Conservation (phyloP, 1,140 invertebrate genomes). For the Papilio dardanus region DNA sequence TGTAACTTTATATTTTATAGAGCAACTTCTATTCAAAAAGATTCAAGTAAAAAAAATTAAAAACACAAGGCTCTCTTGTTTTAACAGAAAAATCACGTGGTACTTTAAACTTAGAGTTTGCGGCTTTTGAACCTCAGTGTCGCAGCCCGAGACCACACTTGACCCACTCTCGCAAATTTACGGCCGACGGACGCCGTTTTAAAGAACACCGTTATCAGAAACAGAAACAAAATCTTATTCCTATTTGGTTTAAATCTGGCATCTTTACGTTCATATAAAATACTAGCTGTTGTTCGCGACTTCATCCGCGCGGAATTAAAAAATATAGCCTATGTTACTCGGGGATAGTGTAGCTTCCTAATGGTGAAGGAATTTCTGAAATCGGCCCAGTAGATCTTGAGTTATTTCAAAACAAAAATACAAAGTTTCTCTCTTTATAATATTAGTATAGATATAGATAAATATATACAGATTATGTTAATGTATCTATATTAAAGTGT, state of each 20-base stretch:
- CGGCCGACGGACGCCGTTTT: conserved; percentile 13
- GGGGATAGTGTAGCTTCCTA: too few species aligned
- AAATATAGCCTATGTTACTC: too few species aligned
- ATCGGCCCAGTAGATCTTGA: too few species aligned
- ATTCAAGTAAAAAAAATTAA: not conserved
- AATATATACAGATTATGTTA: too few species aligned
- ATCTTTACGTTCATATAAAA: too few species aligned
- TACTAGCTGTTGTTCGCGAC: too few species aligned
- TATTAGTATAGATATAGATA: too few species aligned
- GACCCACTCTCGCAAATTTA: conserved; percentile 32
- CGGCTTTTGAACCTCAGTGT: conserved; percentile 33
- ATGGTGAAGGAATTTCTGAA: too few species aligned
- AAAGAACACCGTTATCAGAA: conserved; percentile 26
- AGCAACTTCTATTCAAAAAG: not conserved
- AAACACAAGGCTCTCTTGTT: conserved; percentile 6
- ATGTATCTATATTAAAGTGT: too few species aligned
- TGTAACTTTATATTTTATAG: not conserved
- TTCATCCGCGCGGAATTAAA: too few species aligned
- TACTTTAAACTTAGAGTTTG: conserved; percentile 27
- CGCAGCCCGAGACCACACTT: conserved; percentile 31
- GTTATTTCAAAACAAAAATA: too few species aligned
- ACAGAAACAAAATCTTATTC: conserved; percentile 6
- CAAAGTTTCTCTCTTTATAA: too few species aligned
- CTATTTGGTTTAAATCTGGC: not conserved
- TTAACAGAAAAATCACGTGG: conserved; percentile 26